phyloP scores from a whole-genome alignment of 2,113 vertebrate genomes.

The Tupaia tana region DNA sequence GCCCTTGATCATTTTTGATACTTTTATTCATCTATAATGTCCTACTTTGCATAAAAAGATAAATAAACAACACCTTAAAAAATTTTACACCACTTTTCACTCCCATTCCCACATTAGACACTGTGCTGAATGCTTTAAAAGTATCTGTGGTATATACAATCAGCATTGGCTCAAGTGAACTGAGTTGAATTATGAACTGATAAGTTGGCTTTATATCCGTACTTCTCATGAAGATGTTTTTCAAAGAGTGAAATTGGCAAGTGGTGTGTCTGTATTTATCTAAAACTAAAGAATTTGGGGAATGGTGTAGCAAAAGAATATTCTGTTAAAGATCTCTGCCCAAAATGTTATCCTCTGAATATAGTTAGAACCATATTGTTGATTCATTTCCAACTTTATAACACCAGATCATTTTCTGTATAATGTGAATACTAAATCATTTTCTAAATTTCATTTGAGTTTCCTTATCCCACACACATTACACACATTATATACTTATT shows the following conservation, averaged over 20 bases:
- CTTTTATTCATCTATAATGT: not conserved
- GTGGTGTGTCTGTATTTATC: not conserved
- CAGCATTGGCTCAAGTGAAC: not conserved
- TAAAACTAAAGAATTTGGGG: conserved; percentile 27
- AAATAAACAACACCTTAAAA: not conserved
- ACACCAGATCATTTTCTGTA: not conserved
- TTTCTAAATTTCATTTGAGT: conserved; percentile 42
- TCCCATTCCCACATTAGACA: conserved; percentile 1
- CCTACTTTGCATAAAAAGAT: conserved; percentile 18
- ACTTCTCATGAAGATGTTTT: conserved; percentile 15
- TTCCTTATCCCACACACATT: not conserved
- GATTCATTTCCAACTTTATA: conserved; percentile 29
- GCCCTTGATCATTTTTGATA: conserved; percentile 27
- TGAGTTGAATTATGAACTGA: conserved; percentile 37
- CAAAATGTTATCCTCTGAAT: not conserved
- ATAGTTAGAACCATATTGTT: not conserved
- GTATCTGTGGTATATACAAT: conserved; percentile 9
- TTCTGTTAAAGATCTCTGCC: not conserved
- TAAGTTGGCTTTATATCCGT: not conserved
- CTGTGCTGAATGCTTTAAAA: not conserved
- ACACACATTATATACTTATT: not conserved
- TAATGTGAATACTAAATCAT: not conserved
- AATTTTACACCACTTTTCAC: not conserved
- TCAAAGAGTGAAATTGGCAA: not conserved
- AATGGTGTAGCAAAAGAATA: not conserved